These are phyloP conservation scores for Myiotriccus ornatus DNA, from an alignment of 2,797 vertebrate species.

Conservation along the genomic window DNA sequence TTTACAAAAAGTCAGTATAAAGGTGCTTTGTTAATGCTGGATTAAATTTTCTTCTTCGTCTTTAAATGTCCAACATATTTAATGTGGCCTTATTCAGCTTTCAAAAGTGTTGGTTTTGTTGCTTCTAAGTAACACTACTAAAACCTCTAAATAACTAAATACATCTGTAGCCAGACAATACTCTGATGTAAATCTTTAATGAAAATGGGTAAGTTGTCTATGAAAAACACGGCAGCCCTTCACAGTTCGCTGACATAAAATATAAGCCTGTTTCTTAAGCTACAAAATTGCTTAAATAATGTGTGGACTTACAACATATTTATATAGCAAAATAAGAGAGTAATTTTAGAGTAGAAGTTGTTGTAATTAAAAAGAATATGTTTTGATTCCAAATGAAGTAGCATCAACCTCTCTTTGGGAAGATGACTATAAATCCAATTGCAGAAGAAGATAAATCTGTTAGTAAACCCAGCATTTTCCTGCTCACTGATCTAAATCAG, in stretches of 20 bases:
- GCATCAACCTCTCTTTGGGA: neutral
- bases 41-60: neutral
- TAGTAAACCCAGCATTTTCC: neutral
- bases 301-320: neutral
- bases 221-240: neutral
- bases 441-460: neutral
- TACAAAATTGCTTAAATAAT: neutral
- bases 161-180: neutral
- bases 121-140: neutral
- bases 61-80: neutral
- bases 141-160: neutral
- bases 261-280: neutral
- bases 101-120: neutral
- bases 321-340: neutral
- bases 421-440: neutral
- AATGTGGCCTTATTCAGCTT: neutral
- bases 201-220: neutral
- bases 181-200: neutral
- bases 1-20: neutral
- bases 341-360: neutral
- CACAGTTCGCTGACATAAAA: neutral
- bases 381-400: neutral
- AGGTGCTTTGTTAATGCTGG: neutral
- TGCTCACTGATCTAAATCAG: neutral
- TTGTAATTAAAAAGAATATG: neutral